These are phyloP conservation scores for Anhinga anhinga DNA, from an alignment of 2,113 vertebrate genomes.

Conservation along the genomic window DNA sequence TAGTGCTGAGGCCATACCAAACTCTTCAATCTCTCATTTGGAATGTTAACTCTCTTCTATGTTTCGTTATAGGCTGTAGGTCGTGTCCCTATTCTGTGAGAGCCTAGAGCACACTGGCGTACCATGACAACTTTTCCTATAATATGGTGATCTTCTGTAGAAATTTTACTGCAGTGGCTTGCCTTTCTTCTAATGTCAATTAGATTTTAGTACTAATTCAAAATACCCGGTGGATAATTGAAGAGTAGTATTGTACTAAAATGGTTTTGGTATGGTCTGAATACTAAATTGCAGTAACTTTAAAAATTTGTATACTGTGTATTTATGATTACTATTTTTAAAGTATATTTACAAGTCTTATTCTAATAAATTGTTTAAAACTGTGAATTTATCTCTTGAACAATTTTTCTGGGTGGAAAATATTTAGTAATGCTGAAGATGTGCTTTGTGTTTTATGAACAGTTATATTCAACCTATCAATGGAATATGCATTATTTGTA, in stretches of 20 bases:
- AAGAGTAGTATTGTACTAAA: constrained; percentile 69
- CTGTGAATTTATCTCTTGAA: not conserved
- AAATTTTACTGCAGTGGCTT: constrained; percentile 62
- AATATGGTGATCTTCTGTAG: constrained; percentile 47
- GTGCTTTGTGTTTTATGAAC: constrained; percentile 63
- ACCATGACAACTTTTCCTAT: constrained; percentile 7
- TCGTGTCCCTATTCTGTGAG: constrained; percentile 53
- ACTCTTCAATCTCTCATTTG: constrained; percentile 73
- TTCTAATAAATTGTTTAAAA: constrained; percentile 12
- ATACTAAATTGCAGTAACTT: constrained; percentile 75
- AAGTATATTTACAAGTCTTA: constrained; percentile 60
- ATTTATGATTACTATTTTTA: constrained; percentile 70
- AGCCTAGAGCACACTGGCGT: constrained; percentile 44
- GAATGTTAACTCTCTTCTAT: not conserved
- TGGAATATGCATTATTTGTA: constrained; percentile 74
- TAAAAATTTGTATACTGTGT: constrained; percentile 71
- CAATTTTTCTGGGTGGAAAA: constrained; percentile 51
- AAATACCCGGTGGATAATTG: not conserved
- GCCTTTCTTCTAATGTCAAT: constrained; percentile 56
- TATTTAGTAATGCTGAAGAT: constrained; percentile 62
- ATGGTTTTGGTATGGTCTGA: constrained; percentile 86
- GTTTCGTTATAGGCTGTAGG: constrained; percentile 11
- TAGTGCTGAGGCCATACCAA: constrained; percentile 91
- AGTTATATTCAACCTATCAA: constrained; percentile 69
- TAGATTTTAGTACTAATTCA: constrained; percentile 67